phyloP scores from a whole-genome alignment of 1,140 invertebrate genomes.

The Drosophila asahinai region DNA sequence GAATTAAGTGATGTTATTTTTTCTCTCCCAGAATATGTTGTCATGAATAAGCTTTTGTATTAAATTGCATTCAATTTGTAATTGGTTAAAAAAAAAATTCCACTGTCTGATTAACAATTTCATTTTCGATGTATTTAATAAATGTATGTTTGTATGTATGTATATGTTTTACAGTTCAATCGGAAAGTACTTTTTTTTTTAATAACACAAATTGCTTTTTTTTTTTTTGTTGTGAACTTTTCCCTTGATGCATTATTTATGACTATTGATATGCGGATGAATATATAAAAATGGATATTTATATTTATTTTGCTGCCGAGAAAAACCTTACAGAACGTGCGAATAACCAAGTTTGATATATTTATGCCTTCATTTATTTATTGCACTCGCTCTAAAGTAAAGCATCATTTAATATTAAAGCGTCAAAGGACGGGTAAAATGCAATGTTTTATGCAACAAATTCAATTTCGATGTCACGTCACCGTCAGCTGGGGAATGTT shows the following conservation, averaged over 20 bases:
- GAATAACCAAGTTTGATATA: conserved; percentile 53
- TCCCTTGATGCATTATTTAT: conserved; percentile 44
- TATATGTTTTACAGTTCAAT: conserved; percentile 3
- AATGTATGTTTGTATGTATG: not conserved
- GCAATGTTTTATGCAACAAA: conserved; percentile 54
- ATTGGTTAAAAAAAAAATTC: conserved; percentile 21
- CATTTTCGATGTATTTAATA: conserved; percentile 5
- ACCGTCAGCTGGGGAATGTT: conserved; percentile 40
- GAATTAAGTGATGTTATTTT: conserved; percentile 8
- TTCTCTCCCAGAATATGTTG: not conserved
- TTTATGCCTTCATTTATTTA: conserved; percentile 69
- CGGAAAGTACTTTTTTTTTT: conserved; percentile 19
- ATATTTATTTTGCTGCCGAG: conserved; percentile 33
- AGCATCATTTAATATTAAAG: conserved; percentile 41
- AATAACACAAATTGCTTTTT: conserved; percentile 35
- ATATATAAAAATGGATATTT: conserved; percentile 53
- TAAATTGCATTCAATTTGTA: conserved; percentile 27
- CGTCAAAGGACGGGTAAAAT: conserved; percentile 21
- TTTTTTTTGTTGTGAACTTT: conserved; percentile 10
- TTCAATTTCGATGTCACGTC: conserved; percentile 64
- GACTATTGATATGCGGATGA: conserved; percentile 34
- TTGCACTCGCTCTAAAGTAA: conserved; percentile 26
- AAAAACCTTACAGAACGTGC: conserved; percentile 20
- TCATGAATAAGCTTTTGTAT: conserved; percentile 8
- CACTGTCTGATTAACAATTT: conserved; percentile 31